Evolutionary conservation across 1,140 invertebrate genomes (phyloP), one percentile per base, ranked within the genome.

Genomic region (Heliconius congener): DNA sequence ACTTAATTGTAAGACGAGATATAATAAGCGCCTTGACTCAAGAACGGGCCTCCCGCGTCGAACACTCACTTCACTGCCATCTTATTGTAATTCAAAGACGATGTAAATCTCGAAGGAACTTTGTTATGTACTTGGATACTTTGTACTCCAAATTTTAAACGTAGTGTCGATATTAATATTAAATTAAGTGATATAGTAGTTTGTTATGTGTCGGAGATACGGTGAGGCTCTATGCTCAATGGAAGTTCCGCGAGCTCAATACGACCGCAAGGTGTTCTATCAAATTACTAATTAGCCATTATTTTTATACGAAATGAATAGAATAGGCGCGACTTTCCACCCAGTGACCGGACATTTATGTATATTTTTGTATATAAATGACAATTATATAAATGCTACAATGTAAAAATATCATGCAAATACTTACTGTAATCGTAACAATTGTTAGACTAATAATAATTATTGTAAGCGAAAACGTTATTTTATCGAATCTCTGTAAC

Each of bases 331-430:
- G 79, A 70, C 71, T 66, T 78, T 84, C 73, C 78, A 78, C 84
- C 84, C 84, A 80, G 85, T 84, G 84, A 88, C 85, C 82, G 81
- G 83, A 90, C 90, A 89, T 89, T 91, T 91, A 91, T 94, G 91
- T 94, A 94, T 94, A 93, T 94, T 93, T 92, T 94, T 94, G 92
- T 94, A 94, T 93, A 94, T 94, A 94, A 90, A 89, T 90, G 83
- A 90, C 85, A 88, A 84, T 85, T 90, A 90, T 90, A 90, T 89
- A 89, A 90, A 89, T 78, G 86, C 86, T 88, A 86, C 85, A 84
- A 88, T 91, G 90, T 92, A 91, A 89, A 88, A 87, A 92, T 92
- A 91, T 92, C 90, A 89, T 84, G 85, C 85, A 85, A 84, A 85
- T 90, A 91, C 81, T 88, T 83, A 87, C 86, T 85, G 81, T 83